Evolutionary conservation across 2,888 invertebrate species (phyloP).

Genomic region (Adelphocoris suturalis): DNA sequence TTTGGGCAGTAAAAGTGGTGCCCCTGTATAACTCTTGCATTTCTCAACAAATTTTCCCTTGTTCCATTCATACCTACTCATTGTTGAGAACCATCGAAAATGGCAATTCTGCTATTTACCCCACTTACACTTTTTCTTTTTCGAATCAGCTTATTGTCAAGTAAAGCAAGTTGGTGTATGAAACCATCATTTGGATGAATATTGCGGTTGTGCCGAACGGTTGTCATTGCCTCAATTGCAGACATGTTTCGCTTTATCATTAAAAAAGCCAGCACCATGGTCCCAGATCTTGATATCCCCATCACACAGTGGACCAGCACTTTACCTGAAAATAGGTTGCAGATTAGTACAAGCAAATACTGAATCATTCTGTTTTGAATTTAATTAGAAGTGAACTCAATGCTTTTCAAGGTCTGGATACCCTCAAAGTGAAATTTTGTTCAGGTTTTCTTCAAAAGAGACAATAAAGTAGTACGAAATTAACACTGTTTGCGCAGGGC

Average conservation of each 20-base stretch:
- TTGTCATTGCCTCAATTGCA: constrained; percentile 86
- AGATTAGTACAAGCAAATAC: not conserved
- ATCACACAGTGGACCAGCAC: constrained; percentile 89
- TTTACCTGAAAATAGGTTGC: constrained; percentile 81
- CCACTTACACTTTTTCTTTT: constrained; percentile 51
- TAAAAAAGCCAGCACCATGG: constrained; percentile 88
- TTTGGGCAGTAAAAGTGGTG: too few relatives aligned
- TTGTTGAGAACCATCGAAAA: too few relatives aligned
- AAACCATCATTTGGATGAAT: constrained; percentile 91
- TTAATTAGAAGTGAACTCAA: too few relatives aligned
- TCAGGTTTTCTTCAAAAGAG: too few relatives aligned
- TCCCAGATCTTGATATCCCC: constrained; percentile 90
- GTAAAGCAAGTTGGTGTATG: constrained; percentile 86
- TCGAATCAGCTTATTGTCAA: constrained; percentile 80
- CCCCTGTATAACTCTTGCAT: too few relatives aligned
- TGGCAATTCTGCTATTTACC: not conserved
- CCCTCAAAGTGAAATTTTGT: too few relatives aligned
- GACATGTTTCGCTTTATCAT: constrained; percentile 89
- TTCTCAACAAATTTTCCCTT: too few relatives aligned
- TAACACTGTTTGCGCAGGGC: too few relatives aligned
- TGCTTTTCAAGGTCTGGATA: too few relatives aligned
- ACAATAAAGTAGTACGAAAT: too few relatives aligned
- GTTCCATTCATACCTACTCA: too few relatives aligned
- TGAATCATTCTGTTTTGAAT: too few relatives aligned
- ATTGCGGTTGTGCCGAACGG: constrained; percentile 85